Base-by-base conservation (phyloP, 2,113 vertebrate genomes). In the Amphilophus citrinellus region DNA sequence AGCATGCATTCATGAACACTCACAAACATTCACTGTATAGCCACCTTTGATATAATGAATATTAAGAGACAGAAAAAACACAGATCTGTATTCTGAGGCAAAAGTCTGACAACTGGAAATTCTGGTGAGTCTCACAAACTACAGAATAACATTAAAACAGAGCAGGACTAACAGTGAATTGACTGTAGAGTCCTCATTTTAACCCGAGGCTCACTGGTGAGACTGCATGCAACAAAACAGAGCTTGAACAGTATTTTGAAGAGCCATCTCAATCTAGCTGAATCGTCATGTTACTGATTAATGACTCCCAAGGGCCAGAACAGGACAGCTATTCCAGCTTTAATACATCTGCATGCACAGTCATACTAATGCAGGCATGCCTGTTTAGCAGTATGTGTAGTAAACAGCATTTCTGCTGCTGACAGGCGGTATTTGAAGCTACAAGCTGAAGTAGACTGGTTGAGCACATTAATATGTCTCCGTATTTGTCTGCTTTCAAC, bases 11-110 rank as follows among this genome's bases (percentile, higher is more conserved):
- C 30, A 37, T 53, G 85, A 77, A 82, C 58, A 79, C 76, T 58
- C 80, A 58, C 86, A 89, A 87, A 82, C 71, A 66, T 22, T 68
- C 76, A 56, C 84, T 53, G 77, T 83, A 88, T 81, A 91, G 87
- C 88, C 85, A 79, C 42, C 63, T 83, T 47, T 87, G 87, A 89
- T 92, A 60, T 82, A 88, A 87, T 85, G 86, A 90, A 90, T 53
- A 90, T 91, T 63, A 87, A 79, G 59, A 87, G 65, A 82, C 20
- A 77, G 76, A 60, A 76, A 86, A 79, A 58, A 88, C 1, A 44
- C 61, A 79, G 60, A 85, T 84, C 18, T 87, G 79, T 81, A 76
- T 80, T 62, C 1, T 44, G 82, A 87, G 32, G 53, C 87, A 85
- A 87, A 77, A 76, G 84, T 37, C 73, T 90, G 86, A 83, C 61